phyloP scores from a whole-genome alignment of 2,797 vertebrate genomes.

The Rhinophrynus dorsalis region DNA sequence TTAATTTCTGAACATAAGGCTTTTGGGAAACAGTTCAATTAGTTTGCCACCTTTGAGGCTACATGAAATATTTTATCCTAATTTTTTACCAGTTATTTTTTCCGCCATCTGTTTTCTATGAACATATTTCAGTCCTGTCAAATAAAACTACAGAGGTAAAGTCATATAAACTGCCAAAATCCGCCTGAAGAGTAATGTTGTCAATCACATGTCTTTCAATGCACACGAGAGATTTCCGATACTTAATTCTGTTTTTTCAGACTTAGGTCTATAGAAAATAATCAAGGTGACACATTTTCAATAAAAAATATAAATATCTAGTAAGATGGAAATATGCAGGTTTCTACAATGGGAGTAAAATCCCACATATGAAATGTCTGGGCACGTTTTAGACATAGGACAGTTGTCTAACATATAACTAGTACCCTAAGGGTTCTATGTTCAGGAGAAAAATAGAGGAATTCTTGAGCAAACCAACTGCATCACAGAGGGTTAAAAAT shows the following conservation, averaged over 20 bases:
- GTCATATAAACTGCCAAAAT: not conserved
- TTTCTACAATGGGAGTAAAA: not conserved
- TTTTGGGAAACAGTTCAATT: not conserved
- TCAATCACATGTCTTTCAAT: not conserved
- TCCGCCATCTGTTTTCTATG: not conserved
- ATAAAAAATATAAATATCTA: not conserved
- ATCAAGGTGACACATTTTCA: conserved; percentile 14
- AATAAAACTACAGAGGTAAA: not conserved
- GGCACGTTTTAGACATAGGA: too few species aligned
- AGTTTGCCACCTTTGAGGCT: not conserved
- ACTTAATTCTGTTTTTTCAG: not conserved
- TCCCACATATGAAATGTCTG: too few species aligned
- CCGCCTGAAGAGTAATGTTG: not conserved
- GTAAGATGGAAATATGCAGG: not conserved
- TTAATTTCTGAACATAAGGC: not conserved
- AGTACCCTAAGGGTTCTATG: too few species aligned
- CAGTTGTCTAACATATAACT: too few species aligned
- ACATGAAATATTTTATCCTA: not conserved
- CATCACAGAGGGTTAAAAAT: too few species aligned
- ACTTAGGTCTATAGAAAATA: not conserved
- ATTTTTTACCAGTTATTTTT: not conserved
- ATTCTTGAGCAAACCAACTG: too few species aligned
- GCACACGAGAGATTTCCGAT: not conserved
- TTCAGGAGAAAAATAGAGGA: too few species aligned
- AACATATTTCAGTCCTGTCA: not conserved